Evolutionary conservation across 1,140 invertebrate species (phyloP), one percentile per base, ranked within the genome.

Genomic region (Agrypnia vestita): DNA sequence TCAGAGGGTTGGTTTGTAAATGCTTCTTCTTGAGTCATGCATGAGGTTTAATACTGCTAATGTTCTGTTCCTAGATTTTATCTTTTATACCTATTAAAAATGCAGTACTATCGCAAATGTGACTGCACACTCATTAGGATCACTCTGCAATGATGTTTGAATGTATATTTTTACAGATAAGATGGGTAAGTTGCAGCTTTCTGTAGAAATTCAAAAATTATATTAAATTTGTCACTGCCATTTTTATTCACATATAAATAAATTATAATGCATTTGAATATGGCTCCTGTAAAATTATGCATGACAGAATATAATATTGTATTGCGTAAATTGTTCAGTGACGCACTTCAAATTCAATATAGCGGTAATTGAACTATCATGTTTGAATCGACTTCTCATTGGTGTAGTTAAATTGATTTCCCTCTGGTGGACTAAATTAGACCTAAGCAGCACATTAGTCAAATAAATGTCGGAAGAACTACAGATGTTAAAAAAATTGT

Each of bases 401-500:
- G n/a, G n/a, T 15, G n/a, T 56, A 56, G 7, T 56, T 15, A 8
- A 17, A 56, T 9, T 56, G n/a, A 56, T 67, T 35, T 67, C 35
- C 62, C 62, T 44, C 35, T 1, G 15, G 43, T 35, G 19, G 49
- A 71, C 35, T 21, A 71, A 71, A 51, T 25, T 25, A 21, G 51
- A 17, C 35, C 67, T 77, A 67, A 77, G 75, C 75, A 67, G 61
- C 51, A 67, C 11, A 15, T 67, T 53, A 15, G 62, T 77, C 47
- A 67, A 61, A 77, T 67, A 77, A 51, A 77, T 64, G 75, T 25
- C 62, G 21, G 74, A 77, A 51, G 76, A 71, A 69, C 64, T 71
- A 51, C 76, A 78, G 76, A 71, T 78, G 76, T 11, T 3, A 56
- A 73, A 35, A 35, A 35, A 35, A 35, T 35, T 35, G 25, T 35